A percentile compares a stretch with the other conserved stretches of the same genome.
Evolutionary conservation across 2,797 vertebrate species (phyloP).

Genomic region (Lerista edwardsae): DNA sequence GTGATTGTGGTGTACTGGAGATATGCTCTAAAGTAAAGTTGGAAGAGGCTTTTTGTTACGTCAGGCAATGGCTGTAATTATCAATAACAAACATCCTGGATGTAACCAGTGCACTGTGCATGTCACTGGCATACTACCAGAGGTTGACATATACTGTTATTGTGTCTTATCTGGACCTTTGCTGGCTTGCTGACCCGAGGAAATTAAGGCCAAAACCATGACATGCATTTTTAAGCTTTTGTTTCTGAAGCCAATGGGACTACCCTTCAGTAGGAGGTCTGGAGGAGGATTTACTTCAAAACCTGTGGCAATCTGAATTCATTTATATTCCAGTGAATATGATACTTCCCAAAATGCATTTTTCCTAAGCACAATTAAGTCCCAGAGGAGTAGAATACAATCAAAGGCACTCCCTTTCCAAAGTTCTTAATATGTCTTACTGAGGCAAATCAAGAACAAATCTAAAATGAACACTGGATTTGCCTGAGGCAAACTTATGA

Average conservation of each 20-base stretch:
- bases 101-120: background rate
- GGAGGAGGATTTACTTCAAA: slow-evolving; percentile 12
- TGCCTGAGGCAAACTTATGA: slow-evolving; percentile 73
- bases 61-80: background rate
- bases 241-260: background rate
- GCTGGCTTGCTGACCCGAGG: background rate
- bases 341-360: slow-evolving; percentile 45
- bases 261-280: background rate
- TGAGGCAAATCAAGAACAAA: slow-evolving; percentile 64
- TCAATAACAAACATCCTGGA: too few species aligned
- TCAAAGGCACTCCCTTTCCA: slow-evolving; percentile 54
- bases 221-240: background rate
- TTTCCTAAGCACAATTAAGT: slow-evolving; percentile 35
- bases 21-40: too few species aligned
- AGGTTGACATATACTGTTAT: background rate
- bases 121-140: too few species aligned
- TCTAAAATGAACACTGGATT: slow-evolving; percentile 68
- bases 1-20: too few species aligned
- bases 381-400: slow-evolving; percentile 34
- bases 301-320: slow-evolving; percentile 32
- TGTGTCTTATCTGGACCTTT: background rate
- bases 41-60: too few species aligned
- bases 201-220: background rate
- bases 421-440: slow-evolving; percentile 51
- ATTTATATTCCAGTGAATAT: slow-evolving; percentile 36